These are phyloP conservation scores for Benthosema pterotum DNA, from an alignment of 2,797 vertebrate genomes.

Conservation along the genomic window DNA sequence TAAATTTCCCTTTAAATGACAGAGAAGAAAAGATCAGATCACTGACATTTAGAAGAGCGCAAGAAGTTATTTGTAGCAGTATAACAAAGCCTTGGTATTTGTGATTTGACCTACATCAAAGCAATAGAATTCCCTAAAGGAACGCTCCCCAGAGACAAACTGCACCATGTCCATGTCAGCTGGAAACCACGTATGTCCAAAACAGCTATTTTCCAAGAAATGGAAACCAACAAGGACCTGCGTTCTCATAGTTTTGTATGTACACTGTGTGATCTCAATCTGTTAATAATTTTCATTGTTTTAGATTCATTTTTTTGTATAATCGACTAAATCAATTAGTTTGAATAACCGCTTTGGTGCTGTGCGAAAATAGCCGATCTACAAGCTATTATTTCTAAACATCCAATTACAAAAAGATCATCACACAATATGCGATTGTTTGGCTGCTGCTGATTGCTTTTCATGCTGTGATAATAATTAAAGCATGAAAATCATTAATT, in stretches of 20 bases:
- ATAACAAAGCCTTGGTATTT: conserved; percentile 28
- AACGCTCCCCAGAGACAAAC: conserved; percentile 12
- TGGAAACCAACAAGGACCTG: too few relatives aligned
- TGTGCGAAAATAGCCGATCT: too few relatives aligned
- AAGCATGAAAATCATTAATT: too few relatives aligned
- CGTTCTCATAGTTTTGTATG: too few relatives aligned
- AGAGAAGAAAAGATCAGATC: conserved; percentile 31
- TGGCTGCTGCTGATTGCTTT: not conserved
- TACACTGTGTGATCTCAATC: not conserved
- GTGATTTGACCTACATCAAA: conserved; percentile 30
- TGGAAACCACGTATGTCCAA: conserved; percentile 2
- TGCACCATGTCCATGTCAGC: conserved; percentile 6
- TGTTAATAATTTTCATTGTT: too few relatives aligned
- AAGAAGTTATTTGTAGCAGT: conserved; percentile 30
- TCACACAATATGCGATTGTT: not conserved
- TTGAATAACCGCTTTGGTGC: not conserved
- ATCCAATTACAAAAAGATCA: too few relatives aligned
- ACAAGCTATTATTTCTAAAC: too few relatives aligned
- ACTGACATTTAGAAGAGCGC: conserved; percentile 21
- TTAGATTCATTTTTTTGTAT: too few relatives aligned
- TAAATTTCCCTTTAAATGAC: conserved; percentile 20
- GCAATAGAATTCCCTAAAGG: conserved; percentile 4
- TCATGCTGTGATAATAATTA: not conserved
- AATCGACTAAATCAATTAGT: not conserved
- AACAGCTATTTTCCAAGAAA: too few relatives aligned